Base-by-base conservation (phyloP, 1,140 invertebrate genomes). In the Micrasema minimum region DNA sequence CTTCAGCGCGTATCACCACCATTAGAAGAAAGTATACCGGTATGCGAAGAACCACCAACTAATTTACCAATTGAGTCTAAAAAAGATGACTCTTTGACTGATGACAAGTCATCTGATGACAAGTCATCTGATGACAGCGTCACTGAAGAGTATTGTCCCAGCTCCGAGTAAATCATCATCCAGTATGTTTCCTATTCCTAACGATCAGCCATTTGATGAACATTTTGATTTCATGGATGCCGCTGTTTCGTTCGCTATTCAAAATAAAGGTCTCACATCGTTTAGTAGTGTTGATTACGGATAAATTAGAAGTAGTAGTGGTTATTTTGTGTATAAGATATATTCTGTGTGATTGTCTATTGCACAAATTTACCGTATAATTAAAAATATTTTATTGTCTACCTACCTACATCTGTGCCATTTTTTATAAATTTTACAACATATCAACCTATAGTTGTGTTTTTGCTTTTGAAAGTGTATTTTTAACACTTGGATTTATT, bases 201-300 rank as follows among this genome's bases (percentile, higher is more conserved):
- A 50, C 51, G 41, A 69, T 43, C 62, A 72, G 38, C 67, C 64
- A 48, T 72, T 67, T 55, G 64, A 65, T 55, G 82, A 83, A 77
- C 80, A 85, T 76, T 82, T 78, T 78, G 87, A 90, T 75, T 89
- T 91, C 76, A 75, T 91, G 59, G 88, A 90, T 81, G 82, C 88
- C 37, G 90, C 90, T 57, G 88, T 91, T 9, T 85, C 87, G 23
- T 89, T 88, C 73, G 90, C 90, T 12, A 91, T 91, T 66, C 88
- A 90, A 78, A 90, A 89, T 75, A 91, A 90, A 78, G 90, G 90
- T 23, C 79, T 91, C 5, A 89, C 67, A 14, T 61, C 67, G 18
- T 69, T 69, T 61, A 59, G 45, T 0, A 82, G 80, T 16, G 81
- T 82, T 12, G 82, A 84, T 68, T 83, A 84, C 66, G 81, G 82